Percentiles rank a stretch among this genome's conserved stretches.
phyloP scores from a whole-genome alignment of 2,797 vertebrate genomes.

The Numenius phaeopus region DNA sequence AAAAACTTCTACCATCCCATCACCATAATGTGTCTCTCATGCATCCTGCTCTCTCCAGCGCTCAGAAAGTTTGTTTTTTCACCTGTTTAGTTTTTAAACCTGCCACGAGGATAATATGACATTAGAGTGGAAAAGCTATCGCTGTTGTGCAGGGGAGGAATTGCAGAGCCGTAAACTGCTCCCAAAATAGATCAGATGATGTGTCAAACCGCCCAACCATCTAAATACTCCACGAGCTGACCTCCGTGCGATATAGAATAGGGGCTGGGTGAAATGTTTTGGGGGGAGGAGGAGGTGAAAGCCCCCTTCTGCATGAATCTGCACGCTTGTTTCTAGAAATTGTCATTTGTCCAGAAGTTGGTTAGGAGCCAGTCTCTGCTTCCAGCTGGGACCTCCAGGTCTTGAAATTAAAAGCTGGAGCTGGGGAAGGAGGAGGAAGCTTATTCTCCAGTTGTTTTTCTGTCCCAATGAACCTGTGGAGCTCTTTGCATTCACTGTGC shows the following conservation, averaged over 20 bases:
- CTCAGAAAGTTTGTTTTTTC: slow-evolving; percentile 66
- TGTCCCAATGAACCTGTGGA: fast-evolving
- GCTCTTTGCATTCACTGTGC: not conserved
- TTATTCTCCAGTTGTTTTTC: not conserved
- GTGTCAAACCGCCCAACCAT: slow-evolving; percentile 68
- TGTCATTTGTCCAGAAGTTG: not conserved
- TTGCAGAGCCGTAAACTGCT: slow-evolving; percentile 71
- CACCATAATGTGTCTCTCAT: fast-evolving
- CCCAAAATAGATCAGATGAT: slow-evolving; percentile 75
- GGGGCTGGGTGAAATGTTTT: slow-evolving; percentile 23
- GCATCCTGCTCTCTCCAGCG: not conserved
- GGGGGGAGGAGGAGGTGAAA: not conserved
- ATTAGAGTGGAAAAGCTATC: slow-evolving; percentile 70
- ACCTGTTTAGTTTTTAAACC: slow-evolving; percentile 71
- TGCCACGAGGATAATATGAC: slow-evolving; percentile 64
- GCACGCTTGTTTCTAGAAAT: not conserved
- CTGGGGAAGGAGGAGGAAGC: not conserved
- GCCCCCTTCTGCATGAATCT: not conserved
- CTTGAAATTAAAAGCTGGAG: not conserved
- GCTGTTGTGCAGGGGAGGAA: slow-evolving; percentile 61
- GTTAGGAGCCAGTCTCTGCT: not conserved
- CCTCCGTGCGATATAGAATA: slow-evolving; percentile 47
- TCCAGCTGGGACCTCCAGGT: slow-evolving; percentile 11
- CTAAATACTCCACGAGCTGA: slow-evolving; percentile 49
- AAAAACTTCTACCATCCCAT: not conserved